Evolutionary conservation across 2,797 vertebrate genomes (phyloP), one percentile per base, ranked within the genome.

Genomic region (Gorsachius magnificus): DNA sequence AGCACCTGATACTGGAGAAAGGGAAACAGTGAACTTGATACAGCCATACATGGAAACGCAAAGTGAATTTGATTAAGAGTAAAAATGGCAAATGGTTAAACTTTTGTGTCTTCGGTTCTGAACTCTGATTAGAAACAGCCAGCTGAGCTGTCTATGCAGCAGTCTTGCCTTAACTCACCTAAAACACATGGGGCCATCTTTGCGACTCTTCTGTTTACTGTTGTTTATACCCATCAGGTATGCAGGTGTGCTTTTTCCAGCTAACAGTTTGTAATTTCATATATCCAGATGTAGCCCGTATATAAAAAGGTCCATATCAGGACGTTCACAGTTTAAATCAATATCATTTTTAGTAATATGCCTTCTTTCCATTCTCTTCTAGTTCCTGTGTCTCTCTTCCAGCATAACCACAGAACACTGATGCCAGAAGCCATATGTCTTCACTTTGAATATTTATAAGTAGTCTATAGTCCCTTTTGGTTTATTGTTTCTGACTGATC

Each of bases 401-500:
- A 95, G 5, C 25, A 51, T 83, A 94, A 96, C 80, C 85, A 71
- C 45, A 72, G 69, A 89, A 48, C 31, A 58, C 46, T 33, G 15
- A 38, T 74, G 88, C 86, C 89, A 88, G 36, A 94, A 95, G 58
- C 88, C 91, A 29, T 64, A 83, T 90, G 85, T 88, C 80, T 97
- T 88, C 60, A 68, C 71, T 72, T 83, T 57, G 63, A 94, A 81
- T 97, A 94, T 94, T 94, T 89, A 41, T 85, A 85, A 89, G 50
- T 87, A 86, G 41, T 81, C 76, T 66, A 3, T 64, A 85, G 75
- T 79, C 46, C 54, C 29, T 28, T 94, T 95, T 81, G 51, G 86
- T 95, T 91, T 96, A 90, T 92, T 91, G 53, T 92, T 94, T 93
- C 92, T 96, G 93, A 92, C 70, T 96, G 87, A 83, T 88, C 85